These are phyloP conservation scores for Thelaira solivaga DNA, from an alignment of 2,888 invertebrate species.

Conservation along the genomic window DNA sequence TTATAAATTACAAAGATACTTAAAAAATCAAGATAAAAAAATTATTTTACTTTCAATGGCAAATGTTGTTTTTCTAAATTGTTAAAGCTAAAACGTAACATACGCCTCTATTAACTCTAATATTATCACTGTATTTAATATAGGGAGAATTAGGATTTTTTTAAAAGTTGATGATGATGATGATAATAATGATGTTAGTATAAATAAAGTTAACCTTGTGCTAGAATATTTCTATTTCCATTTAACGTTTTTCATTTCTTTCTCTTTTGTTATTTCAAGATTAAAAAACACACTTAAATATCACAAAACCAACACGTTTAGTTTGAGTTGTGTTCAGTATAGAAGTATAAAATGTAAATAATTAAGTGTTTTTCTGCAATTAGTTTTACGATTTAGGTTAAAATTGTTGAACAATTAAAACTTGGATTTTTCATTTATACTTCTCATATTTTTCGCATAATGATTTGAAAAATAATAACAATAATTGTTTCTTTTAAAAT, in stretches of 20 bases:
- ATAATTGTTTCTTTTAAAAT: conserved; percentile 14
- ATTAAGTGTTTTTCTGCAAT: conserved; percentile 53
- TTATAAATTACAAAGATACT: too few species aligned
- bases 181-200: conserved; percentile 11
- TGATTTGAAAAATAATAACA: conserved; percentile 32
- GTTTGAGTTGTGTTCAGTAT: conserved; percentile 28
- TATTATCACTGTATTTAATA: background rate
- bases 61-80: too few species aligned
- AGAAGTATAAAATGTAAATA: conserved; percentile 54
- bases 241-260: conserved; percentile 28
- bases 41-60: too few species aligned
- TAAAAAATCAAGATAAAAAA: too few species aligned
- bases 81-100: background rate
- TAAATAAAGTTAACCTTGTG: conserved; percentile 49
- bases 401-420: conserved; percentile 43
- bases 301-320: conserved; percentile 50
- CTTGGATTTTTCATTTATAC: conserved; percentile 13
- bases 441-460: conserved; percentile 1
- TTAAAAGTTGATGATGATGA: conserved; percentile 18
- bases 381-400: conserved; percentile 45
- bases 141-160: conserved; percentile 19
- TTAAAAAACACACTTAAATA: conserved; percentile 50
- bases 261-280: conserved; percentile 5
- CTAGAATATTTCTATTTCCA: conserved; percentile 38
- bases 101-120: background rate